Base-by-base conservation (phyloP, 2,113 vertebrate genomes). In the Clarias magur region DNA sequence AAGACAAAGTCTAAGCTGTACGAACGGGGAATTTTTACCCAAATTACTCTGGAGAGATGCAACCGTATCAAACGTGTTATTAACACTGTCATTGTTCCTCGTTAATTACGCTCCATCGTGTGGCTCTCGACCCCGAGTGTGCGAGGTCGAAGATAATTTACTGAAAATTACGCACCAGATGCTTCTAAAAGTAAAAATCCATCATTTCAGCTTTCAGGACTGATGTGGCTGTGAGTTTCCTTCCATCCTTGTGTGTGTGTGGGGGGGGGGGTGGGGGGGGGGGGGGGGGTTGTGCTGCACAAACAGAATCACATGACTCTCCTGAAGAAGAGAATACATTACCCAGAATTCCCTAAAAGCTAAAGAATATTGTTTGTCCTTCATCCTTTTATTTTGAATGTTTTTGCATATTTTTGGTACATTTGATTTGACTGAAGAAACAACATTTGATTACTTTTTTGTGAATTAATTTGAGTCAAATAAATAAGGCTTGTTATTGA, bases 161-260 rank as follows among this genome's bases (percentile, higher is more conserved):
- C 87, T 72, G 81, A 89, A 91, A 90, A 92, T 91, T 89, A 91
- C 88, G 62, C 85, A 83, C 59, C 73, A 85, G 72, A 83, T 73
- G 75, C n/a, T 56, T 23, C 67, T 80, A 85, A 88, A 86, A 86
- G 87, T 81, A 80, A 88, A 88, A 89, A 88, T 84, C 88, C 88
- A 91, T 90, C 88, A 91, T 91, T 89, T 89, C 57, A 87, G 68
- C 87, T 90, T 63, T 78, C 80, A 89, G 86, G 84, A 91, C 75
- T 82, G 87, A 88, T 62, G 68, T 5, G 27, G 42, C 76, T 25
- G 10, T 86, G 17, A 38, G 65, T 68, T 70, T 59, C 27, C 54
- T 63, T 82, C 76, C 57, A 34, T 34, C 30, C 30, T 1, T 38
- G 34, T 38, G 34, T 38, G 34, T 38, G 34, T 38, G 34, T n/a